Conservation (phyloP, 2,113 vertebrate genomes). For the Elgaria multicarinata region DNA sequence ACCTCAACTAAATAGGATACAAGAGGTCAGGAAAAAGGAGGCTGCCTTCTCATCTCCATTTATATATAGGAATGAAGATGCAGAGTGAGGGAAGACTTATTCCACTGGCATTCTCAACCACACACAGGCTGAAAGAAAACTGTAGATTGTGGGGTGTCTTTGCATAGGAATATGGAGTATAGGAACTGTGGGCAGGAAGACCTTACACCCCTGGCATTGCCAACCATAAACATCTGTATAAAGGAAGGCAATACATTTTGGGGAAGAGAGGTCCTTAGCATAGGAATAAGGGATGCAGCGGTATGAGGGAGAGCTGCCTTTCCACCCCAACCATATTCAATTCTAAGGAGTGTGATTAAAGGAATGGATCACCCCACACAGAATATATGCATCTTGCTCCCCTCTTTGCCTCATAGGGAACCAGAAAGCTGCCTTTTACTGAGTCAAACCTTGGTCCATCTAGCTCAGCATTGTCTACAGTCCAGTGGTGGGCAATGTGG, state of each 20-base stretch:
- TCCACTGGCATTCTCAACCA: no score
- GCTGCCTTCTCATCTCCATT: background rate
- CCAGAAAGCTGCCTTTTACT: background rate
- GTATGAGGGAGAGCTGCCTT: background rate
- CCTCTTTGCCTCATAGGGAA: background rate
- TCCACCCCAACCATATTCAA: background rate
- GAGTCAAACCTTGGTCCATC: background rate
- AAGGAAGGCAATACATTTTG: background rate
- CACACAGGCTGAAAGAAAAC: background rate
- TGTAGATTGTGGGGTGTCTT: background rate
- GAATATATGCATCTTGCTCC: background rate
- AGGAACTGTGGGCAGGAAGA: background rate
- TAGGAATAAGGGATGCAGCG: background rate
- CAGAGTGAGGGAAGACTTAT: background rate
- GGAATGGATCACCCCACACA: background rate
- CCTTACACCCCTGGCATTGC: background rate
- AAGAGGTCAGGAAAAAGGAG: background rate
- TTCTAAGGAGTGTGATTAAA: background rate
- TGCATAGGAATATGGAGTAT: background rate
- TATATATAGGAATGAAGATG: background rate
- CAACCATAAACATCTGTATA: background rate
- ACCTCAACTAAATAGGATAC: no score
- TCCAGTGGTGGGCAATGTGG: background rate
- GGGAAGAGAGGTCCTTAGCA: background rate
- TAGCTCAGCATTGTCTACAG: background rate